Conservation (phyloP, 2,113 vertebrate species). For the Pimephales promelas region DNA sequence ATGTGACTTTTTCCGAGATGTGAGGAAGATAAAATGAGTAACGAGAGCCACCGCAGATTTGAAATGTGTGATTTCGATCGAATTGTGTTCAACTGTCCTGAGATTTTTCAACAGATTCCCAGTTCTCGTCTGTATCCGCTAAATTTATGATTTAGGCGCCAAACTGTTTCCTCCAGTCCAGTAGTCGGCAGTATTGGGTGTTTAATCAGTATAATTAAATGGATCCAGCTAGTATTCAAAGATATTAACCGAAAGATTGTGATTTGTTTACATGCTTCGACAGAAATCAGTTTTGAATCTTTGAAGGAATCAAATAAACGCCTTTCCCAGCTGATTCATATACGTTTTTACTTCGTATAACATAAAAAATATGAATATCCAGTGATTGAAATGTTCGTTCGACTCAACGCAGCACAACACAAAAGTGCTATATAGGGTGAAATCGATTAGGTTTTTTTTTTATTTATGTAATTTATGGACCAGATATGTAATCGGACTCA, state of each 20-base stretch:
- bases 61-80: not conserved
- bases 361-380: not conserved
- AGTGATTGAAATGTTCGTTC: conserved; percentile 9
- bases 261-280: conserved; percentile 56
- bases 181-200: conserved; percentile 61
- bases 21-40: not conserved
- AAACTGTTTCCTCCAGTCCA: conserved; percentile 59
- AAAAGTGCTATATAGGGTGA: conserved; percentile 44
- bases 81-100: conserved; percentile 3
- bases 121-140: not conserved
- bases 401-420: conserved; percentile 21
- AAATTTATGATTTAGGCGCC: conserved; percentile 49
- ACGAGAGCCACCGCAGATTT: not conserved
- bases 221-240: conserved; percentile 45
- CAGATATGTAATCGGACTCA: conserved; percentile 76
- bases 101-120: not conserved
- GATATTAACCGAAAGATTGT: conserved; percentile 46
- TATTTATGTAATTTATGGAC: conserved; percentile 87
- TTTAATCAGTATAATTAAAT: conserved; percentile 55
- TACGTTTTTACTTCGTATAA: not conserved
- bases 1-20: conserved; percentile 13
- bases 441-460: conserved; percentile 54
- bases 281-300: conserved; percentile 33
- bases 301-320: conserved; percentile 45
- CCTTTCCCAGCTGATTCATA: conserved; percentile 23